These are phyloP conservation scores for Rhynchonycteris naso DNA, from an alignment of 2,797 vertebrate species.

Conservation along the genomic window DNA sequence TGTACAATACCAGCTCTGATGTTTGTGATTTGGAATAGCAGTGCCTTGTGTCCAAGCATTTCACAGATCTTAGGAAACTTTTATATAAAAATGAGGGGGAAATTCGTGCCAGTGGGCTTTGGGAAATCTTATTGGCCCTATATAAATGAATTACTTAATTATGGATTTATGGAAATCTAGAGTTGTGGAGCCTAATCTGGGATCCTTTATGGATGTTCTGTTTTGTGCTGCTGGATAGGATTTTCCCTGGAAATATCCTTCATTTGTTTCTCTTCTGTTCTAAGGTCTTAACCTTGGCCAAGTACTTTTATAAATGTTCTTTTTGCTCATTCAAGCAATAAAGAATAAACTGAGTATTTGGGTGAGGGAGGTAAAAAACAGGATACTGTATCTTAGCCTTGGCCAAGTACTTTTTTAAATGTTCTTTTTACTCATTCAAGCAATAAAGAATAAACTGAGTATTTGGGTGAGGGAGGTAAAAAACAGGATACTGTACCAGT, in stretches of 20 bases:
- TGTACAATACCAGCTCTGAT: neutral
- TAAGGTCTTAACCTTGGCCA: neutral
- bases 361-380: neutral
- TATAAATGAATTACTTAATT: conserved; percentile 11
- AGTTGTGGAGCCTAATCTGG: neutral
- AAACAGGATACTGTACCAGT: neutral
- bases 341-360: neutral
- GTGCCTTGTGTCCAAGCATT: neutral
- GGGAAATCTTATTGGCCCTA: neutral
- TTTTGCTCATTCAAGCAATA: conserved; percentile 15
- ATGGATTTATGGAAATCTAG: neutral
- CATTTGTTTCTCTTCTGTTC: conserved; percentile 39
- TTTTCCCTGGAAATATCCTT: neutral
- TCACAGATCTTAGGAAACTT: neutral
- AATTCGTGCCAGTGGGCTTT: conserved; percentile 11
- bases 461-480: neutral
- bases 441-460: neutral
- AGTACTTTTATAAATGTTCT: conserved; percentile 30
- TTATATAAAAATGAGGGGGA: neutral
- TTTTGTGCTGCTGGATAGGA: neutral
- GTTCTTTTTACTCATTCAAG: conserved; percentile 35
- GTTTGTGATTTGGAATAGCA: conserved; percentile 19
- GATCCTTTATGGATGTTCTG: neutral
- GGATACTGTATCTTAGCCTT: neutral
- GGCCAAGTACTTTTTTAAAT: conserved; percentile 1